A percentile compares a stretch with the other conserved stretches of the same genome.
Conservation (phyloP, 2,797 vertebrate species). For the Eremophila alpestris region DNA sequence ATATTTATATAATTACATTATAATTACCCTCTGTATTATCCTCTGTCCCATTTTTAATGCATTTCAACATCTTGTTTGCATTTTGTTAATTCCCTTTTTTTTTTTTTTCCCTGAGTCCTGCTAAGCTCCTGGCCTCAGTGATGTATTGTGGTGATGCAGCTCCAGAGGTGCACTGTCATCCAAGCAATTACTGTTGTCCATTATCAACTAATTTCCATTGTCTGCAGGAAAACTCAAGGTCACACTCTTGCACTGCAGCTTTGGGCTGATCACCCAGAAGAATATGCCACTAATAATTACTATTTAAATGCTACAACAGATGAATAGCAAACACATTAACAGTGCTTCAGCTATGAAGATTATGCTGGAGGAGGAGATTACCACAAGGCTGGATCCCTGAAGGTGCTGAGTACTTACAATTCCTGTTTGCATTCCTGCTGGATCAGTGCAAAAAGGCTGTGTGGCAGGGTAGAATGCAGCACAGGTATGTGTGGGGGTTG, state of each 20-base stretch:
- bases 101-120: background rate
- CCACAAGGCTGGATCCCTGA: background rate
- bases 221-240: slow-evolving; percentile 41
- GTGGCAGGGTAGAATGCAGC: background rate
- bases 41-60: background rate
- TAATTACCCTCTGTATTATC: slow-evolving; percentile 39
- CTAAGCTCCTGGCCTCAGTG: slow-evolving; percentile 32
- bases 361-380: slow-evolving; percentile 9
- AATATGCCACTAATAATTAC: slow-evolving; percentile 11
- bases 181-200: slow-evolving; percentile 35
- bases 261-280: slow-evolving; percentile 47
- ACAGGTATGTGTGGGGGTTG: background rate
- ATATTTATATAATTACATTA: slow-evolving; percentile 49
- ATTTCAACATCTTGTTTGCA: slow-evolving; percentile 36
- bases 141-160: slow-evolving; percentile 2
- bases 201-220: slow-evolving; percentile 51
- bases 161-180: slow-evolving; percentile 53
- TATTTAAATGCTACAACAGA: slow-evolving; percentile 5
- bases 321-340: slow-evolving; percentile 13
- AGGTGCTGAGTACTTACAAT: background rate
- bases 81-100: slow-evolving; percentile 6
- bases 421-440: background rate
- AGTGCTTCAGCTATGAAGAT: background rate
- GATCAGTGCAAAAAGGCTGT: background rate
- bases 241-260: background rate